Evolutionary conservation across 2,113 vertebrate genomes (phyloP).

Genomic region (Clarias magur): DNA sequence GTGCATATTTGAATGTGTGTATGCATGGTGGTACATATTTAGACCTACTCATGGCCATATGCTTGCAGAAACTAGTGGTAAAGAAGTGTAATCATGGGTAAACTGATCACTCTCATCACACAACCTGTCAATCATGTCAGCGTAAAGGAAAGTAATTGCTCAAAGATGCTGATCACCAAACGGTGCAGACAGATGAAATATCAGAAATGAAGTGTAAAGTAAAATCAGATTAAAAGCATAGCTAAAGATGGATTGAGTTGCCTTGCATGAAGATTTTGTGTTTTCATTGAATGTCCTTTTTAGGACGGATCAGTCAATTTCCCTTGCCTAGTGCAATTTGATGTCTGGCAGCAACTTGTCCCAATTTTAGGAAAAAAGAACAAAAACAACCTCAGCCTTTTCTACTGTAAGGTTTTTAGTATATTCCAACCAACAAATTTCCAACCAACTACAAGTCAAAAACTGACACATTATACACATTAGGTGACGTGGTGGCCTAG

Average conservation of each 20-base stretch:
- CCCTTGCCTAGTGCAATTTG: background rate
- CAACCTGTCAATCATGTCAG: background rate
- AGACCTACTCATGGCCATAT: background rate
- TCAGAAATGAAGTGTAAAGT: background rate
- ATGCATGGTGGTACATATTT: too few species aligned
- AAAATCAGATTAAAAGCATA: slow-evolving; percentile 4
- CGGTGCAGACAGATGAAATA: background rate
- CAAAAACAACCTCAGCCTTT: background rate
- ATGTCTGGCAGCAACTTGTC: background rate
- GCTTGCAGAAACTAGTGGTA: background rate
- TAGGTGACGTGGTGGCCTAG: too few species aligned
- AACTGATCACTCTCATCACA: background rate
- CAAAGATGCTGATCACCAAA: background rate
- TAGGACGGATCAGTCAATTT: background rate
- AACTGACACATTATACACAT: too few species aligned
- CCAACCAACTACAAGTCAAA: background rate
- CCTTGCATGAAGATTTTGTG: background rate
- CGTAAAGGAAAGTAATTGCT: background rate
- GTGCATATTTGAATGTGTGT: background rate
- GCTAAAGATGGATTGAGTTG: background rate
- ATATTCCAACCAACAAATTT: background rate
- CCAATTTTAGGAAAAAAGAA: background rate
- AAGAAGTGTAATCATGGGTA: background rate
- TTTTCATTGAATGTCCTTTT: background rate
- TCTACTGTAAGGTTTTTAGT: background rate